These are phyloP conservation scores for Agrilus planipennis DNA, from an alignment of 1,140 invertebrate species.

Conservation along the genomic window DNA sequence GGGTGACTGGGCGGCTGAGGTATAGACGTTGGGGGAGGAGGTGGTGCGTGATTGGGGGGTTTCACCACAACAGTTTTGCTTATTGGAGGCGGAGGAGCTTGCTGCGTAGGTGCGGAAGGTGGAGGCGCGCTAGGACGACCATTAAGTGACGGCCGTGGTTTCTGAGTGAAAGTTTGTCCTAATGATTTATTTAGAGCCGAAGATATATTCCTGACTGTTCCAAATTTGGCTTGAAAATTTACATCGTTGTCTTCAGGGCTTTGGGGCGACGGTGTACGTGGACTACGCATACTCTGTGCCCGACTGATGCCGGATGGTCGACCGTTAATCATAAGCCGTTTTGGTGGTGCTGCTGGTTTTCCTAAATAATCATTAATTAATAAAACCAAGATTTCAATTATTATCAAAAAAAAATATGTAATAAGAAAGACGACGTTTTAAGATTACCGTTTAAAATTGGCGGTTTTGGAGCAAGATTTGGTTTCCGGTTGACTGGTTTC, in stretches of 20 bases:
- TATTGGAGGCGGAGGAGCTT: conserved; percentile 18
- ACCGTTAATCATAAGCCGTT: conserved; percentile 37
- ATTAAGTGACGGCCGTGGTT: conserved; percentile 11
- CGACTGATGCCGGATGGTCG: conserved; percentile 33
- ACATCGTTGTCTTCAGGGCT: conserved; percentile 16
- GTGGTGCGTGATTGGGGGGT: conserved; percentile 25
- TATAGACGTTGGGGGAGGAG: conserved; percentile 4
- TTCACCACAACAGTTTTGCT: conserved; percentile 14
- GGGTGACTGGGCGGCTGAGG: conserved; percentile 8
- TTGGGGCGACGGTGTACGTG: conserved; percentile 33
- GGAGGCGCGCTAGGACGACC: conserved; percentile 23
- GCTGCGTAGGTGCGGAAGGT: conserved; percentile 22
- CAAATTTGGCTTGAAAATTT: conserved; percentile 18
- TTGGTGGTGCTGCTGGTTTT: conserved; percentile 21
- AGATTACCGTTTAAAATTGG: conserved; percentile 35
- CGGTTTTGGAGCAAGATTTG: conserved; percentile 43
- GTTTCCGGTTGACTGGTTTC: conserved; percentile 39
- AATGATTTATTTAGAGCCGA: conserved; percentile 21
- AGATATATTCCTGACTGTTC: conserved; percentile 25
- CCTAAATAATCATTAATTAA: no score
- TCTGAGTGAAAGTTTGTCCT: conserved; percentile 6
- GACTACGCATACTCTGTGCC: conserved; percentile 41
- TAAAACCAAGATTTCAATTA: no score
- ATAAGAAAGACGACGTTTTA: conserved; percentile 17
- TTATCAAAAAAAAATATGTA: no score